Conservation (phyloP, 2,113 vertebrate genomes). For the Ameiurus melas region DNA sequence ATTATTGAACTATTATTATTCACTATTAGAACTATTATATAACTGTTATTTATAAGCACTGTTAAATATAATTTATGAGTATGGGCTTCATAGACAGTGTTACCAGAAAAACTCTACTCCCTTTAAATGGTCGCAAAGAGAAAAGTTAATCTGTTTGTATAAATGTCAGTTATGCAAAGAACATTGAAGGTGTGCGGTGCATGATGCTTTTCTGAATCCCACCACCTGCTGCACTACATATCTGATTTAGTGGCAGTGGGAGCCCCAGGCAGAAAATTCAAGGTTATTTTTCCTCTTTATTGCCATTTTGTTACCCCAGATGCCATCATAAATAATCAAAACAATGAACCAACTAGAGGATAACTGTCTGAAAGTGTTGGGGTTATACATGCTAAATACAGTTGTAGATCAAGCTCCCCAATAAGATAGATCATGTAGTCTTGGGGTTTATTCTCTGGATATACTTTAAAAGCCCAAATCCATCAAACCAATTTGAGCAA, state of each 20-base stretch:
- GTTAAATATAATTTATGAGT: not conserved
- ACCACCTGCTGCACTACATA: not conserved
- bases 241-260: not conserved
- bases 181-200: too few species aligned
- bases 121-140: not conserved
- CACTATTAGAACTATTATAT: too few species aligned
- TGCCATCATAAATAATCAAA: not conserved
- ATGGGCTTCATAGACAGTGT: not conserved
- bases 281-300: not conserved
- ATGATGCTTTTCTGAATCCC: not conserved
- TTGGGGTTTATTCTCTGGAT: not conserved
- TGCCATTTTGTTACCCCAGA: not conserved
- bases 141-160: not conserved
- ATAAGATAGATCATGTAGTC: too few species aligned
- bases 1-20: too few species aligned
- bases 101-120: not conserved
- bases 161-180: not conserved
- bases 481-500: not conserved
- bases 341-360: not conserved
- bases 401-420: not conserved
- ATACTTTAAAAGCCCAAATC: not conserved
- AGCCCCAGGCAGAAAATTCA: not conserved
- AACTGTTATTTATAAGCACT: not conserved
- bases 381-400: not conserved
- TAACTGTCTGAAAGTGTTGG: not conserved